Evolutionary conservation across 2,888 invertebrate species (phyloP).

Genomic region (Neocrepidodera transversa): DNA sequence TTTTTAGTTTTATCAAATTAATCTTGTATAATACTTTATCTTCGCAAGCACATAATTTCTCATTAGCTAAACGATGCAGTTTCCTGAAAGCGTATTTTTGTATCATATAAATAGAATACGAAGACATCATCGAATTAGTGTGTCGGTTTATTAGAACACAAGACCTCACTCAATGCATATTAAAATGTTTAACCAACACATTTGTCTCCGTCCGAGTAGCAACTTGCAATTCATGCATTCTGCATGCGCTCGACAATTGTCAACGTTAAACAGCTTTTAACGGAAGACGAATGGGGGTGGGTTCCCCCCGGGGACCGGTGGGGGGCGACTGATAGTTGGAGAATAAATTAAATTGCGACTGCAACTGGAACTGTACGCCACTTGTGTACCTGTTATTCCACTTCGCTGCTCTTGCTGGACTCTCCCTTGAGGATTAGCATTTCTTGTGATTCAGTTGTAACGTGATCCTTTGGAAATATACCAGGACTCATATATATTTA

Average conservation of each 20-base stretch:
- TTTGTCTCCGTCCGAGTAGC: conserved; percentile 23
- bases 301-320: conserved; percentile 17
- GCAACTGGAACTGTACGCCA: conserved; percentile 39
- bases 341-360: conserved; percentile 52
- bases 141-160: conserved; percentile 6
- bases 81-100: too few species aligned
- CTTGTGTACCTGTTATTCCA: conserved; percentile 50
- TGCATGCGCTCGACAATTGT: conserved; percentile 41
- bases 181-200: conserved; percentile 30
- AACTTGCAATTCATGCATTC: conserved; percentile 24
- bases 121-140: conserved; percentile 10
- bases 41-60: too few species aligned
- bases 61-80: too few species aligned
- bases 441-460: conserved; percentile 29
- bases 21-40: too few species aligned
- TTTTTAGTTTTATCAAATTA: too few species aligned
- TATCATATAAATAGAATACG: too few species aligned
- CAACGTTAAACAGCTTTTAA: conserved; percentile 47
- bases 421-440: conserved; percentile 32
- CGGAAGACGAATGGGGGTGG: conserved; percentile 41
- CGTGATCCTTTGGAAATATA: conserved; percentile 25
- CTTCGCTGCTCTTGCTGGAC: conserved; percentile 37
- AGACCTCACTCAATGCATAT: conserved; percentile 22
- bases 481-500: neutral
- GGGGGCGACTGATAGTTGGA: conserved; percentile 41